Evolutionary conservation across 2,113 vertebrate genomes (phyloP).

Genomic region (Carassius auratus): DNA sequence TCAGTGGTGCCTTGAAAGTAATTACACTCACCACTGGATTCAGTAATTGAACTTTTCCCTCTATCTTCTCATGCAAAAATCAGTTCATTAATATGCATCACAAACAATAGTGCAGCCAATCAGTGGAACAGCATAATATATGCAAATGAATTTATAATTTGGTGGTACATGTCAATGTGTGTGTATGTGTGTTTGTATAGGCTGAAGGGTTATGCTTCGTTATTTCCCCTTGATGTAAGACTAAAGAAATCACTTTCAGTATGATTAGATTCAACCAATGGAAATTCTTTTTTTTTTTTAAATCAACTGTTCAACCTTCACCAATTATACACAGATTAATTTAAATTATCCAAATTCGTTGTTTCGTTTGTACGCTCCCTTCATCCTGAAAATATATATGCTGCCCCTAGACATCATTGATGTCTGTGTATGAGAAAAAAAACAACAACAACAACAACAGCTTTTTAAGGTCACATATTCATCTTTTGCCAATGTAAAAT

Average conservation of each 20-base stretch:
- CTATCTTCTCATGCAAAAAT: slow-evolving; percentile 77
- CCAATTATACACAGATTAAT: slow-evolving; percentile 65
- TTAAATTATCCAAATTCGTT: slow-evolving; percentile 55
- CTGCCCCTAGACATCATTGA: slow-evolving; percentile 32
- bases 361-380: slow-evolving; percentile 58
- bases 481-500: slow-evolving; percentile 47
- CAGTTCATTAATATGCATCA: slow-evolving; percentile 47
- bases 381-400: slow-evolving; percentile 49
- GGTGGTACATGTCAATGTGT: slow-evolving; percentile 16
- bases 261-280: slow-evolving; percentile 45
- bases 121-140: slow-evolving; percentile 38
- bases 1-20: slow-evolving; percentile 89
- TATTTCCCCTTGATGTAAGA: slow-evolving; percentile 45
- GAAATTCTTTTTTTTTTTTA: slow-evolving; percentile 56
- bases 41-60: slow-evolving; percentile 50
- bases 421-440: background rate
- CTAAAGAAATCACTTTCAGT: slow-evolving; percentile 45
- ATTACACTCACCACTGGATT: slow-evolving; percentile 59
- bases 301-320: slow-evolving; percentile 65
- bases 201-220: slow-evolving; percentile 18
- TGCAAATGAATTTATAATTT: slow-evolving; percentile 53
- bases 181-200: slow-evolving; percentile 1
- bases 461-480: slow-evolving; percentile 64
- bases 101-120: slow-evolving; percentile 45
- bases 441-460: no score